A percentile compares a stretch with the other conserved stretches of the same genome.
Evolutionary conservation across 2,888 invertebrate genomes (phyloP).

Genomic region (Drosophila yooni): DNA sequence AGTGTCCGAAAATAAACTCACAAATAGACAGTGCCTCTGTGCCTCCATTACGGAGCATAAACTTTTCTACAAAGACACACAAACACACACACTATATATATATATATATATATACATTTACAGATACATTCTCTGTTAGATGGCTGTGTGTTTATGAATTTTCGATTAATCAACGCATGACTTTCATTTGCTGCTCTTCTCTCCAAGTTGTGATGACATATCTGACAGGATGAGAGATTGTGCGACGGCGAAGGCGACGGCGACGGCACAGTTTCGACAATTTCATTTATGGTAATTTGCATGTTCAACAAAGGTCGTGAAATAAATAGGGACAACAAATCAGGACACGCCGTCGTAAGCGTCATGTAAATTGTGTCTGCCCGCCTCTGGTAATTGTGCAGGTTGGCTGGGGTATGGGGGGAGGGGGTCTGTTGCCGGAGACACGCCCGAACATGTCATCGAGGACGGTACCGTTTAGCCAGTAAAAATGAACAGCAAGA

Average conservation of each 20-base stretch:
- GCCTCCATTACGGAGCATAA: slow-evolving; percentile 21
- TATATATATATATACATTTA: slow-evolving; percentile 6
- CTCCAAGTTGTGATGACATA: slow-evolving; percentile 64
- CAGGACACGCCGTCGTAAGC: slow-evolving; percentile 59
- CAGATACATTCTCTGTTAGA: slow-evolving; percentile 23
- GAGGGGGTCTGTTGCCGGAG: slow-evolving; percentile 15
- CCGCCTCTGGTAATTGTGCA: slow-evolving; percentile 71
- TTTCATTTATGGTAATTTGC: slow-evolving; percentile 83
- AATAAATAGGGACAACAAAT: slow-evolving; percentile 75
- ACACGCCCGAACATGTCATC: slow-evolving; percentile 74
- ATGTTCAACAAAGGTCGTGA: slow-evolving; percentile 81
- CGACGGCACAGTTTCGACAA: slow-evolving; percentile 53
- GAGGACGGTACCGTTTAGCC: slow-evolving; percentile 41
- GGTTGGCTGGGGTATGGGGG: slow-evolving; percentile 13
- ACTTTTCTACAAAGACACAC: slow-evolving; percentile 13
- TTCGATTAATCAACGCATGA: slow-evolving; percentile 72
- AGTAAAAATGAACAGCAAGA: slow-evolving; percentile 1
- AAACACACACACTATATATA: neutral
- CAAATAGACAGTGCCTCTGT: slow-evolving; percentile 24
- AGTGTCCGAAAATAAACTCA: slow-evolving; percentile 43
- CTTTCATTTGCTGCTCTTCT: slow-evolving; percentile 54
- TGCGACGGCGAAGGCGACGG: slow-evolving; percentile 11
- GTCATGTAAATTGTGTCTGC: slow-evolving; percentile 69
- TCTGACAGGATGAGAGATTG: slow-evolving; percentile 76
- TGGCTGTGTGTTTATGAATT: slow-evolving; percentile 55